Evolutionary conservation across 2,797 vertebrate genomes (phyloP), one percentile per base, ranked within the genome.

Genomic region (Sparidentex hasta): DNA sequence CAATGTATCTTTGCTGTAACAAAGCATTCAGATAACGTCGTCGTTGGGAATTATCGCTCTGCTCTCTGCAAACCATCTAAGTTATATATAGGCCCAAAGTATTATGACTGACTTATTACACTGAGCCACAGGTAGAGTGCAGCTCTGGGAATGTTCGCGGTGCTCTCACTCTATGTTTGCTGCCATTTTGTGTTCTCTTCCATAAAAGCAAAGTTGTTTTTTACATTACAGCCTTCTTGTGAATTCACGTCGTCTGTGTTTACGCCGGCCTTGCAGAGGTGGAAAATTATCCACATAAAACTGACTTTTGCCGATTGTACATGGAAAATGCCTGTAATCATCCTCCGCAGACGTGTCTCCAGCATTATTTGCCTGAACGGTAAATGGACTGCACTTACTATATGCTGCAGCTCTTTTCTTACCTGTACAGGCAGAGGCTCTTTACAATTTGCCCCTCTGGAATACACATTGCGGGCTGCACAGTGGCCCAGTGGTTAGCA

Each of bases 361-460:
- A 57, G 16, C 5, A 50, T 76, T 66, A 50, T 61, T 55, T 54
- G 17, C 12, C 66, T 59, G 48, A 43, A 33, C 6, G 29, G 29
- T 33, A 12, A 67, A 52, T 27, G 16, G 16, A 18, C n/a, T 55
- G 51, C 38, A 25, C 29, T 25, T 27, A 38, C 38, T 38, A 2
- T 11, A 38, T 9, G 38, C 3, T 25, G 43, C 11, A 18, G 9
- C n/a, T 55, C 21, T 44, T 55, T 18, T 23, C 6, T 16, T 20
- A 20, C 17, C 6, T 17, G 23, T 25, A 18, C 11, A 4, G 18
- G 52, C 20, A 21, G n/a, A 38, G 20, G 20, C 5, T 11, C 33
- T 59, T 41, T 59, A 50, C 20, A 50, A 50, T 50, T 50, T 50
- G 8, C 48, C 8, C 14, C 38, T 38, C 38, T 11, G 38, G 2